Evolutionary conservation across 2,888 invertebrate species (phyloP), one percentile per base, ranked within the genome.

Genomic region (Stenichneumon culpator): DNA sequence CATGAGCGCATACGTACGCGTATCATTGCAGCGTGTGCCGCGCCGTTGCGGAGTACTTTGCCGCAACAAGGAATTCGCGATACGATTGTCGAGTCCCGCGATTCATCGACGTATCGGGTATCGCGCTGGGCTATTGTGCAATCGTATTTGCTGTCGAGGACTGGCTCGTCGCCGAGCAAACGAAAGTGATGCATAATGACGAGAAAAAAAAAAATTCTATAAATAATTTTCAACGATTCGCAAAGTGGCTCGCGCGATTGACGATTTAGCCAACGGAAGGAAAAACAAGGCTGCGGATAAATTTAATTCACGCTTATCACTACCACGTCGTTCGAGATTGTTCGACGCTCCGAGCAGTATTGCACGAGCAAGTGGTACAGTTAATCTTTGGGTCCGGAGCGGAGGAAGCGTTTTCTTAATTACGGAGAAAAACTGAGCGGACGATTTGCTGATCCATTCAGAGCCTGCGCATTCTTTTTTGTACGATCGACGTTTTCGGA

Each of bases 41-140:
- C 52, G 28, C 16, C 36, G 44, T 60, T 14, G 54, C 65, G 3
- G 39, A 47, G 57, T 50, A 82, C 39, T 54, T 72, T 19, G 19
- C n/a, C 47, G 74, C 44, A 57, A 81, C 44, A 74, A 74, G 67
- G 68, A 81, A 52, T 68, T 36, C 50, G 28, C 47, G 68, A 79
- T 73, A 68, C 25, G 60, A 57, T 83, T 79, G 68, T 83, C n/a
- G n/a, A 39, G 14, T 22, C 36, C 22, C 77, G 32, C 82, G 73
- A 78, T 73, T 57, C 60, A 78, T 78, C 68, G 68, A 88, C 86
- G 68, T 88, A 89, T 88, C 84, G 85, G 77, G 84, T 54, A 68
- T 57, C 57, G 63, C 63, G 39, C 39, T 39, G 14, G 67, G 9
- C 39, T n/a, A 39, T 67, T 67, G 22, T 67, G 36, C 25, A 25